Evolutionary conservation across 2,113 vertebrate species (phyloP).

Genomic region (Formicarius rufipectus): DNA sequence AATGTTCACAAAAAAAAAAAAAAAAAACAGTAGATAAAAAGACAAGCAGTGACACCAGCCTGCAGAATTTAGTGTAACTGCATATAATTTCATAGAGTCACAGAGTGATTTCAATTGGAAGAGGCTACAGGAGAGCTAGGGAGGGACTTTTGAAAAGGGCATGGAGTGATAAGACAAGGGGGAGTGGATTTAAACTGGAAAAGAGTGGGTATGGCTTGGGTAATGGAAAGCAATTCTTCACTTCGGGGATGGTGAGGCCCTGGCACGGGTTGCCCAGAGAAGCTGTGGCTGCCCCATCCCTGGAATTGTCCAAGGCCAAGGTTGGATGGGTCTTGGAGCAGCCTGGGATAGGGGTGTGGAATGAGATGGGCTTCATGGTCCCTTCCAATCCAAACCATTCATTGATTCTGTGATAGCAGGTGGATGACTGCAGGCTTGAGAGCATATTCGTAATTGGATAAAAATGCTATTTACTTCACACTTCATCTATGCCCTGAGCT

Average conservation of each 20-base stretch:
- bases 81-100: background rate
- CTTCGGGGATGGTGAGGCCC: background rate
- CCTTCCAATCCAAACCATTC: background rate
- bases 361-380: background rate
- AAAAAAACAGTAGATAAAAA: background rate
- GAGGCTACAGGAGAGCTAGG: background rate
- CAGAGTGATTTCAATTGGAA: background rate
- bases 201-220: background rate
- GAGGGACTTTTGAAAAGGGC: background rate
- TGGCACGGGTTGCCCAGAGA: background rate
- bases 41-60: background rate
- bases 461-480: background rate
- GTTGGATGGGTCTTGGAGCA: accelerated
- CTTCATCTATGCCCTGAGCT: background rate
- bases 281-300: background rate
- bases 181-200: background rate
- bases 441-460: background rate
- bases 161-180: background rate
- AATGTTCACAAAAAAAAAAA: background rate
- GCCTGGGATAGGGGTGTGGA: too few species aligned
- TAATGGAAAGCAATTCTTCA: background rate
- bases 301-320: background rate
- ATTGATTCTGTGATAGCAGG: background rate
- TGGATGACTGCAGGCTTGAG: background rate
- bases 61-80: background rate